Percentiles rank a stretch among this genome's conserved stretches.
phyloP scores from a whole-genome alignment of 1,140 invertebrate genomes.

The Pachyrhynchus sulphureomaculatus region DNA sequence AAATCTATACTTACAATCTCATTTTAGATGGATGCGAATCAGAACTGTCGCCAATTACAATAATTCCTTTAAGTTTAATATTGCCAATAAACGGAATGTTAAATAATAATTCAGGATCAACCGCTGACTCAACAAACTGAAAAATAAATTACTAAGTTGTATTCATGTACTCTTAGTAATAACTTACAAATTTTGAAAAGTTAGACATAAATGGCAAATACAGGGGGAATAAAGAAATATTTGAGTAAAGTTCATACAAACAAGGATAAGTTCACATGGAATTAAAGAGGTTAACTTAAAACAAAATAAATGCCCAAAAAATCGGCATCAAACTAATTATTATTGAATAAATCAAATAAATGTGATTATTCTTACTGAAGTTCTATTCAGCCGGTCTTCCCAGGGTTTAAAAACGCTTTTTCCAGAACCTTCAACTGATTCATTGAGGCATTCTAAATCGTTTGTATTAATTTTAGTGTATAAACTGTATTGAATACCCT shows the following conservation, averaged over 20 bases:
- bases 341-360: background rate
- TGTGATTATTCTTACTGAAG: constrained; percentile 59
- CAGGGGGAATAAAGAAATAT: no score
- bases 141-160: constrained; percentile 41
- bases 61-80: constrained; percentile 92
- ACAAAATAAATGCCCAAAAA: no score
- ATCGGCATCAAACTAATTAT: no score
- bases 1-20: constrained; percentile 78
- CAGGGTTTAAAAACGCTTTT: constrained; percentile 90
- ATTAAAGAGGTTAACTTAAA: no score
- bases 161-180: no score
- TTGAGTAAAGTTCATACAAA: no score
- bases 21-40: constrained; percentile 80
- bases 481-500: constrained; percentile 84
- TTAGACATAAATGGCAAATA: no score
- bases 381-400: constrained; percentile 78
- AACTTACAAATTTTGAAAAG: no score
- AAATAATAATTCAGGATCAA: constrained; percentile 90
- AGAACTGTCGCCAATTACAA: constrained; percentile 84
- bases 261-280: no score
- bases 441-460: constrained; percentile 91
- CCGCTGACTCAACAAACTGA: constrained; percentile 92
- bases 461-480: constrained; percentile 86
- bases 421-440: constrained; percentile 80
- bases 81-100: constrained; percentile 96